Base-by-base conservation (phyloP, 2,888 invertebrate genomes). In the Caradrina kadenii region DNA sequence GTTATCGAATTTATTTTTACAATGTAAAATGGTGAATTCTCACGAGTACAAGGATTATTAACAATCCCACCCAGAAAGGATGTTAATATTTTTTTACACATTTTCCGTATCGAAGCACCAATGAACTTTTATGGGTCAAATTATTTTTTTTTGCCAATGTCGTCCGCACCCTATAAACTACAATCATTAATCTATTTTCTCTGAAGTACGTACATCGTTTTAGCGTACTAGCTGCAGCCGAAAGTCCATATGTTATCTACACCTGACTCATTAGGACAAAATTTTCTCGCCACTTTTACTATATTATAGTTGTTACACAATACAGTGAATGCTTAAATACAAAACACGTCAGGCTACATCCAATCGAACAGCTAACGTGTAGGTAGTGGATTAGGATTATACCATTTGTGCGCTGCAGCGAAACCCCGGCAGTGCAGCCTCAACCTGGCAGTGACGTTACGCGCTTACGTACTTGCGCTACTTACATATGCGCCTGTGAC, bases 321-420 rank as follows among this genome's bases (percentile, higher is more conserved):
- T 8, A 8, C 35, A 35, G 35, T 35, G 35, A 35, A 35, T 8
- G 8, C 7, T 35, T 35, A 8, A 7, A 35, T 31, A 54, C 13
- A 17, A 21, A 22, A 60, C 62, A 11, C 53, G 22, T 17, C 17
- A n/a, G 39, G 17, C n/a, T 54, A 26, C 63, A 55, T 45, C 53
- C 68, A 69, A 62, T 66, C 65, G 54, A 68, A 50, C 62, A 61
- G 81, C 68, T 77, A 58, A 68, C 61, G 61, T 53, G 71, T 60
- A 55, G 13, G 71, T 60, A 55, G 13, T 31, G 80, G 83, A 86
- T 85, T 84, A 86, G 78, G 81, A 82, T 81, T 83, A 85, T 62
- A 63, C 50, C 61, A 69, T 70, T 63, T 72, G 71, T 66, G 71
- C 56, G 74, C 60, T 78, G 80, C 79, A 76, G 60, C 31, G 85